phyloP scores from a whole-genome alignment of 2,113 vertebrate genomes.

The Clarias gariepinus region DNA sequence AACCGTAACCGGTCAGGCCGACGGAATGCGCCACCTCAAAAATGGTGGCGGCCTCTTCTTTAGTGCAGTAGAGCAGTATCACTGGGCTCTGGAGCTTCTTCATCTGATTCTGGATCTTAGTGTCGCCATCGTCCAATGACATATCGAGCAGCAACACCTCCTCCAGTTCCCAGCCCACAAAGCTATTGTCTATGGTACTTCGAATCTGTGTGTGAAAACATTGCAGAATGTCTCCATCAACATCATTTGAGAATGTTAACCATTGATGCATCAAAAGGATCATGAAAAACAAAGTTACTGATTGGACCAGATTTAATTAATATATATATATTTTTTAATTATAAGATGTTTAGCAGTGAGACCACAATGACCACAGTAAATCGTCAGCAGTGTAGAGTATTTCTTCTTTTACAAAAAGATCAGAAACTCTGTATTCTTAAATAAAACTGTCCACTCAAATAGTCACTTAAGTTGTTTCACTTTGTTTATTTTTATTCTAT shows the following conservation, averaged over 20 bases:
- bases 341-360: too few species aligned
- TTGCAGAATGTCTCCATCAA: background rate
- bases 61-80: constrained; percentile 96
- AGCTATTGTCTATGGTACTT: constrained; percentile 97
- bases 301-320: background rate
- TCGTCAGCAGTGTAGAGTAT: background rate
- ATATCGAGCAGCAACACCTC: constrained; percentile 95
- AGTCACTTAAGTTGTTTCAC: background rate
- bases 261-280: background rate
- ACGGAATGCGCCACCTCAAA: constrained; percentile 98
- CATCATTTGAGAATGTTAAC: background rate
- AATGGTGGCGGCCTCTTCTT: constrained; percentile 94
- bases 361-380: too few species aligned
- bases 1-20: constrained; percentile 95
- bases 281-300: background rate
- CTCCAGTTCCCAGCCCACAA: constrained; percentile 98
- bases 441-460: background rate
- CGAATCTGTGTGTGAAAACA: constrained; percentile 69
- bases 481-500: background rate
- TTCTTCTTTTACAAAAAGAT: background rate
- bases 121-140: constrained; percentile 94
- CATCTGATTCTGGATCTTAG: constrained; percentile 97
- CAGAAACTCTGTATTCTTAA: background rate
- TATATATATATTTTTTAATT: background rate
- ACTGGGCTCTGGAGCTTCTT: constrained; percentile 98